Evolutionary conservation across 2,888 invertebrate species (phyloP).

Genomic region (Phoenoteleia sp.): DNA sequence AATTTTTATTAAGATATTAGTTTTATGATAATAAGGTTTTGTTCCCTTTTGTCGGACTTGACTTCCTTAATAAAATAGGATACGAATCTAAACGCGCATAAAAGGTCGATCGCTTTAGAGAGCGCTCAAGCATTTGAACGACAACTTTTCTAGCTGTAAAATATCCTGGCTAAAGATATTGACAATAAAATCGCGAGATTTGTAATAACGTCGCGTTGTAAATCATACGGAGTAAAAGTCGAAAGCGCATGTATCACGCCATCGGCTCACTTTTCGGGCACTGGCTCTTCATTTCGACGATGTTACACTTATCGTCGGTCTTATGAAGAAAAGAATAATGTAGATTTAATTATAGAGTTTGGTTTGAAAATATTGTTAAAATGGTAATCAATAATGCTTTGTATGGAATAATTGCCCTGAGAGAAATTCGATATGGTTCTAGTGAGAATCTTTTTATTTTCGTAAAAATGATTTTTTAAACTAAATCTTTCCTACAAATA

Average conservation of each 20-base stretch:
- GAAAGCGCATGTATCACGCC: slow-evolving; percentile 53
- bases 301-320: slow-evolving; percentile 53
- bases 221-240: slow-evolving; percentile 60
- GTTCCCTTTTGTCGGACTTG: neutral
- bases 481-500: too few relatives aligned
- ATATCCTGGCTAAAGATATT: neutral
- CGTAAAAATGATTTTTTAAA: too few relatives aligned
- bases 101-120: neutral
- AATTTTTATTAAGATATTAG: too few relatives aligned
- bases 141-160: slow-evolving; percentile 39
- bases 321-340: too few relatives aligned
- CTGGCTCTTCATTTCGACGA: slow-evolving; percentile 1
- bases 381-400: too few relatives aligned
- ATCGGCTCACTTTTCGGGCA: slow-evolving; percentile 50
- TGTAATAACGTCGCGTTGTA: slow-evolving; percentile 27
- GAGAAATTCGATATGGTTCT: too few relatives aligned
- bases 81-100: neutral
- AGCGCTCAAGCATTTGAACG: neutral
- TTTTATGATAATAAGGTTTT: too few relatives aligned
- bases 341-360: too few relatives aligned
- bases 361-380: too few relatives aligned
- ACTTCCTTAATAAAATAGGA: neutral
- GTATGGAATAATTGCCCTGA: too few relatives aligned
- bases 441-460: too few relatives aligned
- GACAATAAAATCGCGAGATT: slow-evolving; percentile 35